Conservation (phyloP, 2,797 vertebrate species). For the Microcaecilia unicolor region DNA sequence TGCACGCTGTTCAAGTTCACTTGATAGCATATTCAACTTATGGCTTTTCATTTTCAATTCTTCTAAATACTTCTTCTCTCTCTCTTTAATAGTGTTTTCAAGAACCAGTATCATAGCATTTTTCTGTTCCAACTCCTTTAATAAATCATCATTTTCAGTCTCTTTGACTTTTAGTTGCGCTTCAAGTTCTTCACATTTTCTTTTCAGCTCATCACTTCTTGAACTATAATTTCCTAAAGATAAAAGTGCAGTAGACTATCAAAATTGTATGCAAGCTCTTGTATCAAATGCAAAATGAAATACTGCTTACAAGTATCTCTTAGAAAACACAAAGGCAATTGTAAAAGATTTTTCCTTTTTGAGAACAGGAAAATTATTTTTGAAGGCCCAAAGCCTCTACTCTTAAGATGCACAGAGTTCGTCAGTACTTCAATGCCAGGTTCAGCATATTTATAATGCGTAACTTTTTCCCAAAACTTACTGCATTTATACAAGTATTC, state of each 20-base stretch:
- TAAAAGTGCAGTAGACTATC: not conserved
- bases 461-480: too few relatives aligned
- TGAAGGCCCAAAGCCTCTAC: too few relatives aligned
- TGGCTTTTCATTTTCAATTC: conserved; percentile 96
- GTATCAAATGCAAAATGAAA: too few relatives aligned
- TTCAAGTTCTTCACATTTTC: conserved; percentile 84
- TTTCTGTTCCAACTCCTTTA: conserved; percentile 87
- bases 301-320: too few relatives aligned
- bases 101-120: conserved; percentile 84
- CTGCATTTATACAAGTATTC: too few relatives aligned
- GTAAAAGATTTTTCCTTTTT: too few relatives aligned
- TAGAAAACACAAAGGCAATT: too few relatives aligned
- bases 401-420: too few relatives aligned
- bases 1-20: conserved; percentile 90
- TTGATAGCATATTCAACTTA: conserved; percentile 79
- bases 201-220: conserved; percentile 71
- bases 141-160: conserved; percentile 77
- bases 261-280: too few relatives aligned
- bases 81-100: conserved; percentile 86
- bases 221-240: conserved; percentile 62
- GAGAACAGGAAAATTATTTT: too few relatives aligned
- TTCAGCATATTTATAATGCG: too few relatives aligned
- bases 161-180: conserved; percentile 81
- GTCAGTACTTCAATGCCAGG: too few relatives aligned
- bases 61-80: conserved; percentile 92